Base-by-base conservation (phyloP, 1,140 invertebrate species). In the Heliconius hewitsoni region DNA sequence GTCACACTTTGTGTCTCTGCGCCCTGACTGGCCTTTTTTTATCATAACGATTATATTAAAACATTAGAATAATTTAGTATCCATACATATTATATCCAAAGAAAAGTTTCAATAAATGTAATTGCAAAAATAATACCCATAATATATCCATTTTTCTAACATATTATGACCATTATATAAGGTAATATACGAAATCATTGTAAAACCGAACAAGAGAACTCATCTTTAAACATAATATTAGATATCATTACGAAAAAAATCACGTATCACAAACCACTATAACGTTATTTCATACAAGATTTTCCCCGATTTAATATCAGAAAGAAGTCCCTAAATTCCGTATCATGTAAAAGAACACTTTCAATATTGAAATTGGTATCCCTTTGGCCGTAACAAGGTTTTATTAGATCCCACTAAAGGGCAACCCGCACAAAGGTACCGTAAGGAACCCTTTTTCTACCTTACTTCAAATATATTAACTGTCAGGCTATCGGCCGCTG, bases 351-450 rank as follows among this genome's bases (percentile, higher is more conserved):
- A 93, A 91, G 91, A 93, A 94, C 92, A 93, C 91, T 92, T 93
- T 92, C 92, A 93, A 94, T 94, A 94, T 94, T 90, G 89, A 87
- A 91, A 92, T 91, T 94, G 92, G 92, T 94, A 92, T 93, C 91
- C 92, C 92, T 94, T 92, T 94, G 92, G 90, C 90, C 90, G 91
- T 94, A 94, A 94, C 92, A 94, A 92, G 92, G 92, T 94, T 94
- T 94, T 94, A 94, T 94, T 94, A 94, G 91, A 93, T 93, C 91
- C 90, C 92, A 94, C 92, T 94, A 93, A 94, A 93, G 92, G 91
- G 90, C 90, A 91, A 89, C 88, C 92, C 92, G 85, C 91, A 94
- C 92, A 93, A 94, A 94, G 92, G 91, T 92, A 92, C 87, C 85
- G 85, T 87, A 89, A 89, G 90, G 90, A 94, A 93, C 91, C 92